phyloP scores from a whole-genome alignment of 2,113 vertebrate genomes.

The Strigops habroptila region DNA sequence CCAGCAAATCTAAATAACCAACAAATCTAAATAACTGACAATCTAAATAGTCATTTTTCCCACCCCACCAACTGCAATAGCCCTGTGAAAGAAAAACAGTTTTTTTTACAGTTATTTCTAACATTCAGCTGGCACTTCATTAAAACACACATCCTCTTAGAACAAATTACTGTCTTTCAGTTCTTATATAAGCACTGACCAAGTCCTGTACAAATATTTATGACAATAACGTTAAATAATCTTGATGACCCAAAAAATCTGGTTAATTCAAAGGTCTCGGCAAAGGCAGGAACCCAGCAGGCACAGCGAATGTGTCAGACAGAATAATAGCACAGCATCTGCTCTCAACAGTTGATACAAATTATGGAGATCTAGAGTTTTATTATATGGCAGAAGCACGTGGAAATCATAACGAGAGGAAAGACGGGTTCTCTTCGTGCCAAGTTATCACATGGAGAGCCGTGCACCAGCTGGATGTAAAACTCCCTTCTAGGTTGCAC shows the following conservation, averaged over 20 bases:
- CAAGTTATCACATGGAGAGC: background rate
- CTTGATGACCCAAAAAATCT: slow-evolving; percentile 34
- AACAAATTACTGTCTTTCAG: slow-evolving; percentile 33
- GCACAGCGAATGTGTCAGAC: background rate
- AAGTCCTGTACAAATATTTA: slow-evolving; percentile 52
- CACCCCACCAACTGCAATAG: background rate
- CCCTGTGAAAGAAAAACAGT: background rate
- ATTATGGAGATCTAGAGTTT: background rate
- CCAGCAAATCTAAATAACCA: background rate
- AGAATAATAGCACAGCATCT: slow-evolving; percentile 4
- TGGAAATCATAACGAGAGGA: background rate
- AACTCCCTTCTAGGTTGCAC: background rate
- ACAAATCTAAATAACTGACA: slow-evolving; percentile 27
- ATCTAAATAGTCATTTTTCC: background rate
- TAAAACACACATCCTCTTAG: slow-evolving; percentile 43
- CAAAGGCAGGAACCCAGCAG: slow-evolving; percentile 28
- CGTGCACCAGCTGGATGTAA: background rate
- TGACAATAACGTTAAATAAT: slow-evolving; percentile 55
- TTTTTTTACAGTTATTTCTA: slow-evolving; percentile 10
- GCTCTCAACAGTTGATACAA: background rate
- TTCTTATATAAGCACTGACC: slow-evolving; percentile 40
- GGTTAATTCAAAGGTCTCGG: slow-evolving; percentile 29
- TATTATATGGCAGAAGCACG: background rate
- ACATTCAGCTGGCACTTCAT: slow-evolving; percentile 42
- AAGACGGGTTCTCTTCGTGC: background rate